These are phyloP conservation scores for Leptothorax acervorum DNA, from an alignment of 2,888 invertebrate genomes.

Conservation along the genomic window DNA sequence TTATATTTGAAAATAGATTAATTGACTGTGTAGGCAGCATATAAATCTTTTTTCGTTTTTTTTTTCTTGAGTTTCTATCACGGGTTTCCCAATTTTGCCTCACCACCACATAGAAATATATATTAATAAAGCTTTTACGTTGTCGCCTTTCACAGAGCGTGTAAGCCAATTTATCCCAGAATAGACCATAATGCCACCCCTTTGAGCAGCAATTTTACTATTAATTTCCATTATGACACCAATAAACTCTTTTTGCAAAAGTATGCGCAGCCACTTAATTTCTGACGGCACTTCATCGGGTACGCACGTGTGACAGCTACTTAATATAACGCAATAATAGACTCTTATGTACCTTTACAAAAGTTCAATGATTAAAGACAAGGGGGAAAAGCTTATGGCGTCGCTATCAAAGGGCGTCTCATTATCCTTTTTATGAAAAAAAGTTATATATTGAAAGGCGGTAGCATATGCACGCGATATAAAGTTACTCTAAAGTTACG, in stretches of 20 bases:
- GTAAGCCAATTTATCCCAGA: slow-evolving; percentile 67
- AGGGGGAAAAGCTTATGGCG: slow-evolving; percentile 1
- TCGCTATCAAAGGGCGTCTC: slow-evolving; percentile 17
- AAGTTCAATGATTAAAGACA: slow-evolving; percentile 54
- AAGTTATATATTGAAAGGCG: not conserved
- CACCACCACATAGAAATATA: slow-evolving; percentile 54
- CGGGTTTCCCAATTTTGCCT: slow-evolving; percentile 50
- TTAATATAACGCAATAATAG: slow-evolving; percentile 47
- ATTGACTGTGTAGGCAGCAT: slow-evolving; percentile 18
- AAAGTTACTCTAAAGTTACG: slow-evolving; percentile 37
- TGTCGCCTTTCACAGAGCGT: slow-evolving; percentile 49
- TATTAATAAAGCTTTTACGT: slow-evolving; percentile 71
- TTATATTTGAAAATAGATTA: not conserved
- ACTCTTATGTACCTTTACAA: slow-evolving; percentile 19
- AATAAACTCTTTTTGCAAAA: slow-evolving; percentile 64
- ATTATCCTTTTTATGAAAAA: slow-evolving; percentile 29
- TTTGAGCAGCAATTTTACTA: slow-evolving; percentile 69
- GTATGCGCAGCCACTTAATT: slow-evolving; percentile 35
- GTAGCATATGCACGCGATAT: not conserved
- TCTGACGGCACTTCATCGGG: slow-evolving; percentile 25
- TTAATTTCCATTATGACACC: slow-evolving; percentile 66
- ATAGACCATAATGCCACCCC: slow-evolving; percentile 65
- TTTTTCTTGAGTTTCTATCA: slow-evolving; percentile 4
- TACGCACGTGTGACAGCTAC: slow-evolving; percentile 27
- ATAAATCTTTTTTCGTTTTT: slow-evolving; percentile 4